A percentile compares a stretch with the other conserved stretches of the same genome.
phyloP scores from a whole-genome alignment of 2,113 vertebrate genomes.

The Barnardius zonarius region DNA sequence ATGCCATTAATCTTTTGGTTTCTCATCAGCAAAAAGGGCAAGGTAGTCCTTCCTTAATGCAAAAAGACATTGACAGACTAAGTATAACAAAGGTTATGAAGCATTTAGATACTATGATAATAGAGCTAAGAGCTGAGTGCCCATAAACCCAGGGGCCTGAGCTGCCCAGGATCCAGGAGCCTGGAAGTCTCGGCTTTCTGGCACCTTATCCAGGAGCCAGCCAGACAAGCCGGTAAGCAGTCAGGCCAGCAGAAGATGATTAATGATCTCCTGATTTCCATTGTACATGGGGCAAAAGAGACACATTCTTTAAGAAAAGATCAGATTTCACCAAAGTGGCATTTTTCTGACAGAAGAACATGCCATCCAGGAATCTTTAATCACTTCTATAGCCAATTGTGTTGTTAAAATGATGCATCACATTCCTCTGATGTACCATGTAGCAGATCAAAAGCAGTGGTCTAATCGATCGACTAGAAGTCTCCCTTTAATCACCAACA shows the following conservation, averaged over 20 bases:
- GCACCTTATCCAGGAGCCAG: conserved; percentile 14
- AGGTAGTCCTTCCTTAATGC: neutral
- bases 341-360: neutral
- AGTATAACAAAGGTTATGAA: neutral
- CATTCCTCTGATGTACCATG: neutral
- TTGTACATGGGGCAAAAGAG: neutral
- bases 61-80: neutral
- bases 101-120: conserved; percentile 20
- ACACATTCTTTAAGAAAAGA: neutral
- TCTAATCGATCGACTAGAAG: neutral
- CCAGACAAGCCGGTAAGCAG: neutral
- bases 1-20: neutral
- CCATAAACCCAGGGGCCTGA: neutral
- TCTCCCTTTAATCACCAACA: conserved; percentile 7
- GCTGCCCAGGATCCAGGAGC: conserved; percentile 25
- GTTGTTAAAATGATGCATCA: neutral
- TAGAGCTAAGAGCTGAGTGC: conserved; percentile 3
- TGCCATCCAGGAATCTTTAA: neutral
- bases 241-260: neutral
- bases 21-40: neutral
- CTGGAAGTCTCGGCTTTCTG: conserved; percentile 27
- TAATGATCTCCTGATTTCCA: conserved; percentile 11
- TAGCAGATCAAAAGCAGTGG: neutral
- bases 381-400: neutral
- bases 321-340: neutral